Conservation (phyloP, 1,140 invertebrate species). For the Holcopasites calliopsidis region DNA sequence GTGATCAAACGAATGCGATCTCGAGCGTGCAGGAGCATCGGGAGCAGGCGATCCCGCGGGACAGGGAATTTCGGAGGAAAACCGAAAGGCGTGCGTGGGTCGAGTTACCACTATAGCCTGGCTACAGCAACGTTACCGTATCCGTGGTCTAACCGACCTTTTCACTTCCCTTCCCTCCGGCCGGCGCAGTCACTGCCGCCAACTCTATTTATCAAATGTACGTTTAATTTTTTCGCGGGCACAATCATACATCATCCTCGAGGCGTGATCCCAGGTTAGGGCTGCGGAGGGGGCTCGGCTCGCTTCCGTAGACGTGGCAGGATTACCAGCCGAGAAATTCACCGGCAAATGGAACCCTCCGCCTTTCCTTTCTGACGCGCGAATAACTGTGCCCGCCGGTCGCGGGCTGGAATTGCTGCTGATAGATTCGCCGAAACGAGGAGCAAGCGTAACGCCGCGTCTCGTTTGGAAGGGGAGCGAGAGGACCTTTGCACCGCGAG, state of each 20-base stretch:
- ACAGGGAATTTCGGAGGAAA: conserved; percentile 67
- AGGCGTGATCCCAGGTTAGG: conserved; percentile 70
- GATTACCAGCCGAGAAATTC: conserved; percentile 72
- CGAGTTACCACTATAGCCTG: conserved; percentile 51
- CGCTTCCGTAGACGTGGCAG: conserved; percentile 67
- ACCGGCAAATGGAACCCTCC: conserved; percentile 61
- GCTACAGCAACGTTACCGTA: conserved; percentile 26
- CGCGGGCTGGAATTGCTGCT: conserved; percentile 56
- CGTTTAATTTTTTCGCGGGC: conserved; percentile 76
- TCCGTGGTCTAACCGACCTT: conserved; percentile 58
- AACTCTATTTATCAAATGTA: conserved; percentile 77
- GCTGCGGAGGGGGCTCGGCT: conserved; percentile 53
- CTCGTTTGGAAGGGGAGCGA: conserved; percentile 41
- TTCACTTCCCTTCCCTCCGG: conserved; percentile 52
- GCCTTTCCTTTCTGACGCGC: conserved; percentile 14
- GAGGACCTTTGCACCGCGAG: no score
- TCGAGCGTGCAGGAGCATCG: conserved; percentile 51
- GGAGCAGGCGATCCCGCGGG: conserved; percentile 59
- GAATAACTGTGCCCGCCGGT: conserved; percentile 48
- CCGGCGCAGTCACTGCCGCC: conserved; percentile 67
- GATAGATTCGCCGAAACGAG: conserved; percentile 59
- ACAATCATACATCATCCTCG: conserved; percentile 74
- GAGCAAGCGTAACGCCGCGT: neutral
- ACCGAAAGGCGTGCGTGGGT: conserved; percentile 59
- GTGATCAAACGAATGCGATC: conserved; percentile 63